These are phyloP conservation scores for Atopsyche davidsoni DNA, from an alignment of 1,140 invertebrate species.

Conservation along the genomic window DNA sequence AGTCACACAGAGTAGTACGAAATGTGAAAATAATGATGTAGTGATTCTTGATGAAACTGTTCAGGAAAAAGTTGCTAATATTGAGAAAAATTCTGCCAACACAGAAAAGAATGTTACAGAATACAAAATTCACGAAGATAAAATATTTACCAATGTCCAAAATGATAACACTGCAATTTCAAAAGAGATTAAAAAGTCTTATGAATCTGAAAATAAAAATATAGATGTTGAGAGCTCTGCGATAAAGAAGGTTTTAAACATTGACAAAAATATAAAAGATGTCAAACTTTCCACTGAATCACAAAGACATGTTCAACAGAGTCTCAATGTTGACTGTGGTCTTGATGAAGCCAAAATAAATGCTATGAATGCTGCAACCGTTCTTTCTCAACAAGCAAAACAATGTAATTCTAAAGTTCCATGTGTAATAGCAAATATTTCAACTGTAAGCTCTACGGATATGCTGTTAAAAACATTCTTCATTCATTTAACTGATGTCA, in stretches of 20 bases:
- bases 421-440: slow-evolving; percentile 14
- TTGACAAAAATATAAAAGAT: slow-evolving; percentile 3
- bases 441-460: slow-evolving; percentile 31
- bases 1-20: slow-evolving; percentile 8
- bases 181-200: neutral
- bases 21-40: no score
- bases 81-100: no score
- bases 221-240: neutral
- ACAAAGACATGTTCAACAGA: no score
- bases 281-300: neutral
- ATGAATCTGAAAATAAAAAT: neutral
- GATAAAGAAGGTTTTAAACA: neutral
- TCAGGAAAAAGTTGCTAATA: no score
- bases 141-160: no score
- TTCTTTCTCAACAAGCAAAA: slow-evolving; percentile 23
- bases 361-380: slow-evolving; percentile 20
- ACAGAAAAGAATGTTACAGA: no score
- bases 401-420: slow-evolving; percentile 18
- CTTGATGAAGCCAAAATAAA: slow-evolving; percentile 19
- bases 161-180: neutral
- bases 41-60: slow-evolving; percentile 14
- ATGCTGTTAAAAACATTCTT: slow-evolving; percentile 42
- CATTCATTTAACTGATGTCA: slow-evolving; percentile 42
- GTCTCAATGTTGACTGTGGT: slow-evolving; percentile 3
- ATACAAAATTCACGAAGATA: no score